phyloP scores from a whole-genome alignment of 2,888 invertebrate species.

The Blastobasis adustella region DNA sequence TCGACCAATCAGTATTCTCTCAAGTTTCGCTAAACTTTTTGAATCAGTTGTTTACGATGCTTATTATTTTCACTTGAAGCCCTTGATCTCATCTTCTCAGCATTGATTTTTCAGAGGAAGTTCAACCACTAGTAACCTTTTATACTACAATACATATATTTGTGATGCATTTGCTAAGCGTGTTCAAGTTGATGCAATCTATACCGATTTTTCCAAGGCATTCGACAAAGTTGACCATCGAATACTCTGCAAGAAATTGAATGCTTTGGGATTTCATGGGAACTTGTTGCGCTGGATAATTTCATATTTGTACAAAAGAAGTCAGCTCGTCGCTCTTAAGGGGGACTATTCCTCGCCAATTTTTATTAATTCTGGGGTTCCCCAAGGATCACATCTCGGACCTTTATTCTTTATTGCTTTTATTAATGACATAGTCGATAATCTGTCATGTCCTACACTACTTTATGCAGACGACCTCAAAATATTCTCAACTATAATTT shows the following conservation, averaged over 20 bases:
- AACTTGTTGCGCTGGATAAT: not conserved
- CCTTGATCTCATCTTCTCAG: not conserved
- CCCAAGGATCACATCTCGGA: too few relatives aligned
- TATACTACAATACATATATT: constrained; percentile 4
- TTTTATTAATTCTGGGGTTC: too few relatives aligned
- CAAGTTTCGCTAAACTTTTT: constrained; percentile 5
- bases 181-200: constrained; percentile 4
- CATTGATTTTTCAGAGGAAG: constrained; percentile 5
- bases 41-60: constrained; percentile 7
- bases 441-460: not conserved
- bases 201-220: not conserved
- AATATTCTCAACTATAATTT: not conserved
- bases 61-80: constrained; percentile 4
- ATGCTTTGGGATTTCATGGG: not conserved
- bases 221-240: too few relatives aligned
- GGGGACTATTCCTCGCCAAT: not conserved
- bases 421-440: too few relatives aligned
- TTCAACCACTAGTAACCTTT: constrained; percentile 8
- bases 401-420: too few relatives aligned
- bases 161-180: constrained; percentile 1
- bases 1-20: constrained; percentile 4
- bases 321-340: not conserved
- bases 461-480: not conserved
- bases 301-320: not conserved
- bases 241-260: constrained; percentile 2